These are phyloP conservation scores for Hydropotes inermis DNA, from an alignment of 2,113 vertebrate species.

Conservation along the genomic window DNA sequence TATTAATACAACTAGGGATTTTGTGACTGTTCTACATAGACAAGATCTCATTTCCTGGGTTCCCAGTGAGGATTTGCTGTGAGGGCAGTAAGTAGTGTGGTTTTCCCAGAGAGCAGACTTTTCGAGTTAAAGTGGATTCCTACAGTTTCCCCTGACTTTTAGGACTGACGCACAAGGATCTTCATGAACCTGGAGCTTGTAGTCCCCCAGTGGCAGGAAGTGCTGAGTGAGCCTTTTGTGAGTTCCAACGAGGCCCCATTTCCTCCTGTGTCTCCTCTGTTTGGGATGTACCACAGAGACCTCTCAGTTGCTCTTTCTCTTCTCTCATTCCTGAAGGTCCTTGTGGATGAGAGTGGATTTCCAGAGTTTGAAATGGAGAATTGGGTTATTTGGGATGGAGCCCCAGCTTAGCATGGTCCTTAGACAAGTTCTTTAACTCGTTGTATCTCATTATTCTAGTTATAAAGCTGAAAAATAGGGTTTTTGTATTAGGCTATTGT, in stretches of 20 bases:
- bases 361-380: background rate
- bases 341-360: background rate
- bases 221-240: fast-evolving
- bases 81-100: background rate
- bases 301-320: background rate
- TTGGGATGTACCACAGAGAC: background rate
- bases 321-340: background rate
- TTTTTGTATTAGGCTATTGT: background rate
- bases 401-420: background rate
- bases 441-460: background rate
- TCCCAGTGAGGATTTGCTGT: background rate
- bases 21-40: background rate
- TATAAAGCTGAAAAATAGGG: background rate
- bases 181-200: background rate
- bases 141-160: background rate
- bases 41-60: background rate
- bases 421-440: background rate
- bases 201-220: background rate
- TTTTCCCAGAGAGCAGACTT: background rate
- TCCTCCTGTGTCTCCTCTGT: fast-evolving
- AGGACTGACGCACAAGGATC: background rate
- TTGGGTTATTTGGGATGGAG: background rate
- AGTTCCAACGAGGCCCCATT: background rate
- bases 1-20: background rate
- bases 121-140: background rate